Base-by-base conservation (phyloP, 2,797 vertebrate genomes). In the Trachurus trachurus region DNA sequence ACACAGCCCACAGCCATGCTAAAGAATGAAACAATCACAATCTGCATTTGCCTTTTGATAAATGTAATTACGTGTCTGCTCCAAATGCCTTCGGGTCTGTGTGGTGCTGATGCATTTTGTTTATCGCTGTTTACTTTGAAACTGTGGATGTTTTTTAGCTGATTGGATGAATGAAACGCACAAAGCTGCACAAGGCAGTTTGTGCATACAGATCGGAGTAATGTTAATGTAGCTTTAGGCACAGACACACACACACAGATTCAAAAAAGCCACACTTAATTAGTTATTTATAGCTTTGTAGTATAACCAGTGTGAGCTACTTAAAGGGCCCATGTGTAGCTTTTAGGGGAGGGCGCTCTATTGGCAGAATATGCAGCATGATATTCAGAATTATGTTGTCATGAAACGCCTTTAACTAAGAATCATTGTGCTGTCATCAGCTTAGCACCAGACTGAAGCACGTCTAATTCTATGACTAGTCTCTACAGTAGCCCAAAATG, bases 61-160 rank as follows among this genome's bases (percentile, higher is more conserved):
- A 87, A 89, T 86, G 70, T 82, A 87, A 91, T 89, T 87, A 85
- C 62, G 57, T 70, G 79, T 76, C 68, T 76, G 40, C 77, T 82
- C 52, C 54, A 65, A 77, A 87, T 70, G 79, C 85, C 87, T 82
- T 22, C 45, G 72, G 87, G 89, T 84, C 71, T 61, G 42, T 12
- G 61, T 34, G 26, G 47, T 71, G 68, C 53, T 63, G 78, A 78
- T 81, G 44, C 71, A 60, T 83, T 87, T 84, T 81, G 59, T 88
- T 84, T 83, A 70, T 77, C 44, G 1, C 64, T 66, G 82, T 85
- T 78, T 87, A 62, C 62, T 90, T 75, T 80, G 56, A 76, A 81
- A 74, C 52, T 31, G 76, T 52, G 58, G 52, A 68, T 83, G 83
- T 80, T 88, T 83, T 39, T 72, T 29, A 78, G 71, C 67, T 61